These are phyloP conservation scores for Bujurquina vittata DNA, from an alignment of 2,113 vertebrate species.

Conservation along the genomic window DNA sequence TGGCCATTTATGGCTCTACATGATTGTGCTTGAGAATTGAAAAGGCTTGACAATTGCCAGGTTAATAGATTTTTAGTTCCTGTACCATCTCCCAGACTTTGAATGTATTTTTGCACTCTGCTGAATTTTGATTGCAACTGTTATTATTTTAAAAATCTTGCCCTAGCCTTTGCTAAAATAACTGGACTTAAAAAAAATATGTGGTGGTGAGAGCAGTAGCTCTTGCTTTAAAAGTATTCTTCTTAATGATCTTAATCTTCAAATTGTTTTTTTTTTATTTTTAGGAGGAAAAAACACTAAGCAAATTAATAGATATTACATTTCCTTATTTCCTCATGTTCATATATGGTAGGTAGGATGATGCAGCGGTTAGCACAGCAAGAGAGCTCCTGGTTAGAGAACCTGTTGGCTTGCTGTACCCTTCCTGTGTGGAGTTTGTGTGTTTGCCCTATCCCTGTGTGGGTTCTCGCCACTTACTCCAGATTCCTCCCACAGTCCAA, in stretches of 20 bases:
- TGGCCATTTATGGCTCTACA: neutral
- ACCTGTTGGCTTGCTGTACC: neutral
- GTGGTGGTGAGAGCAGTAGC: neutral
- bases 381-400: neutral
- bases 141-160: neutral
- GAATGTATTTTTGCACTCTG: neutral
- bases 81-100: neutral
- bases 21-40: neutral
- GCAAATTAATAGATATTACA: neutral
- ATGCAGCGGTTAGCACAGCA: neutral
- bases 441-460: neutral
- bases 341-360: neutral
- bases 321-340: neutral
- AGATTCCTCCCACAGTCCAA: neutral
- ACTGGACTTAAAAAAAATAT: neutral
- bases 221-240: too few relatives aligned
- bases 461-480: neutral
- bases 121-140: neutral
- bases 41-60: neutral
- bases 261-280: neutral
- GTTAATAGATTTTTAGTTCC: neutral
- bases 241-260: neutral
- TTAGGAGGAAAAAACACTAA: neutral
- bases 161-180: neutral
- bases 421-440: neutral